These are phyloP conservation scores for Dolichoris vasculosae DNA, from an alignment of 1,140 invertebrate species.

Conservation along the genomic window DNA sequence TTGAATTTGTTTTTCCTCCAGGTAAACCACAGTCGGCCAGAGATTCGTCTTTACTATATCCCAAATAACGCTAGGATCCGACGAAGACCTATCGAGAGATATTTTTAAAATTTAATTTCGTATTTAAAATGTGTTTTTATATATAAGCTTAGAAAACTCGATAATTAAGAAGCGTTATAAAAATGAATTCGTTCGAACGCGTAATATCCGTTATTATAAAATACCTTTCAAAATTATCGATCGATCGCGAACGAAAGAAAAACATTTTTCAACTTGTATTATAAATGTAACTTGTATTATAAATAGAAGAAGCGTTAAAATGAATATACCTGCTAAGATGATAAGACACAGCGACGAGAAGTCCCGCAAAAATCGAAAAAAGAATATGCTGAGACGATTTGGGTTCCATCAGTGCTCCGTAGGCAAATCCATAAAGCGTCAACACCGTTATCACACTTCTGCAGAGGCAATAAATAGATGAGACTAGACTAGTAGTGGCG, in stretches of 20 bases:
- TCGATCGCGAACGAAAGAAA: too few relatives aligned
- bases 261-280: too few relatives aligned
- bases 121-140: too few relatives aligned
- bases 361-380: slow-evolving; percentile 95
- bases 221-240: too few relatives aligned
- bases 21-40: slow-evolving; percentile 80
- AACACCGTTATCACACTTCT: slow-evolving; percentile 87
- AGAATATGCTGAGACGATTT: slow-evolving; percentile 92
- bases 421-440: slow-evolving; percentile 92
- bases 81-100: slow-evolving; percentile 80
- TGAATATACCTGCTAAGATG: slow-evolving; percentile 82
- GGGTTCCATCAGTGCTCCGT: slow-evolving; percentile 85
- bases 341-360: slow-evolving; percentile 92
- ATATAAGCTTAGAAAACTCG: too few relatives aligned
- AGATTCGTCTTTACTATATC: slow-evolving; percentile 87
- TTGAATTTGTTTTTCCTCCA: slow-evolving; percentile 70
- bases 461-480: slow-evolving; percentile 88
- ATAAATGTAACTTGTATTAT: too few relatives aligned
- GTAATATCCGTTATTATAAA: too few relatives aligned
- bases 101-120: neutral
- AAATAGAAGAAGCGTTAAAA: neutral
- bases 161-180: too few relatives aligned
- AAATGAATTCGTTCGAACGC: too few relatives aligned
- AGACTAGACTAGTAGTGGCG: slow-evolving; percentile 90
- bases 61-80: slow-evolving; percentile 93